Conservation (phyloP, 2,888 invertebrate genomes). For the Bruchidius siliquastri region DNA sequence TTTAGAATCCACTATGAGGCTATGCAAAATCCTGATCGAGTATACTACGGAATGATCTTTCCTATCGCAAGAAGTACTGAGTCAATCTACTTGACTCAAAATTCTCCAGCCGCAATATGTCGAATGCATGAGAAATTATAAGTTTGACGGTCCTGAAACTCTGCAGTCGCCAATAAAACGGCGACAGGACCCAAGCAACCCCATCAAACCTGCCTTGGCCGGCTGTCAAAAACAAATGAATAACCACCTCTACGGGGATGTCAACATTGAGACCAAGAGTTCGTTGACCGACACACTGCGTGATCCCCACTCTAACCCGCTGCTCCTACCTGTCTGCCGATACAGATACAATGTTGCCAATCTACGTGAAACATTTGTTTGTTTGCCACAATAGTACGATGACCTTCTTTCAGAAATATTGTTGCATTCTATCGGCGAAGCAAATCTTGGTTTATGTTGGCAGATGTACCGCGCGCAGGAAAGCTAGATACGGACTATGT, state of each 20-base stretch:
- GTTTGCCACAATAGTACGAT: not conserved
- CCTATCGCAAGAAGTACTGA: no score
- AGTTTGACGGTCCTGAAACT: no score
- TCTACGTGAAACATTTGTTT: not conserved
- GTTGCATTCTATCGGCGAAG: not conserved
- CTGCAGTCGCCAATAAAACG: no score
- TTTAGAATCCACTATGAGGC: no score
- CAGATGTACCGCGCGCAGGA: not conserved
- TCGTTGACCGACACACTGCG: constrained; percentile 44
- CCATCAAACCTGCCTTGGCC: not conserved
- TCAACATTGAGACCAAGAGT: constrained; percentile 45
- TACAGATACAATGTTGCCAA: not conserved
- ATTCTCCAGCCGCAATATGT: no score
- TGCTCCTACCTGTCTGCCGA: not conserved
- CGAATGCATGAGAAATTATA: no score
- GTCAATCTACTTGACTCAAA: no score
- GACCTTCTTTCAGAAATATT: not conserved
- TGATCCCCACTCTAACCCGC: constrained; percentile 29
- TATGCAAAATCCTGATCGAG: no score
- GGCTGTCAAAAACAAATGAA: not conserved
- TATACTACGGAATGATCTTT: no score
- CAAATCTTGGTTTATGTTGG: not conserved
- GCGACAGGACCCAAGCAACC: no score
- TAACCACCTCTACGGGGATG: constrained; percentile 31
- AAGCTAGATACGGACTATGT: no score